These are phyloP conservation scores for Chlamydotis undulata DNA, from an alignment of 2,113 vertebrate genomes.

Conservation along the genomic window DNA sequence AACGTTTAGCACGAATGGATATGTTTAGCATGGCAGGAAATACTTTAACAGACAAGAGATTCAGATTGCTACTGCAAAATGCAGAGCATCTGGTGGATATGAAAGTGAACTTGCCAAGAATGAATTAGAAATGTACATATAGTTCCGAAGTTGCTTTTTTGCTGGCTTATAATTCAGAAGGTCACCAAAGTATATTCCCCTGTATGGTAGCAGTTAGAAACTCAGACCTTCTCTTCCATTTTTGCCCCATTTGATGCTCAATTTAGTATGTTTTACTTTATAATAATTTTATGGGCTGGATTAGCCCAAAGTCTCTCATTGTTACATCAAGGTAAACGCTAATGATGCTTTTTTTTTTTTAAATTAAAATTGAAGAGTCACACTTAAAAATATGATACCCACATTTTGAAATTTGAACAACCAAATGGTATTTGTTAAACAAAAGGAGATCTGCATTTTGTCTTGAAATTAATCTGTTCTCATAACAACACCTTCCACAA, in stretches of 20 bases:
- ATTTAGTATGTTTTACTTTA: neutral
- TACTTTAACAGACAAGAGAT: conserved; percentile 30
- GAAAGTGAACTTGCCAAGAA: conserved; percentile 6
- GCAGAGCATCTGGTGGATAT: neutral
- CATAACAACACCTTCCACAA: neutral
- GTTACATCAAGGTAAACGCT: neutral
- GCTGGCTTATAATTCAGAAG: neutral
- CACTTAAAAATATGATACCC: neutral
- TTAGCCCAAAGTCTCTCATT: neutral
- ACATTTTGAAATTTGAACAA: neutral
- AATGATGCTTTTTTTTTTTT: neutral
- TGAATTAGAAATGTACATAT: neutral
- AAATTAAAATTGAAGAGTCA: neutral
- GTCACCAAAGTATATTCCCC: neutral
- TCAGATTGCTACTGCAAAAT: conserved; percentile 32
- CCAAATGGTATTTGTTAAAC: neutral
- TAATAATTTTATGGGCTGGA: neutral
- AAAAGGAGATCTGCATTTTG: neutral
- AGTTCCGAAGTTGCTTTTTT: neutral
- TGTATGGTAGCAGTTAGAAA: neutral
- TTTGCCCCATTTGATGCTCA: neutral
- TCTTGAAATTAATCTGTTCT: neutral
- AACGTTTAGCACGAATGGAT: conserved; percentile 2
- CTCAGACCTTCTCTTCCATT: neutral
- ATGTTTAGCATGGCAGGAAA: conserved; percentile 16